Evolutionary conservation across 1,140 invertebrate species (phyloP).

Genomic region (Pollicipes pollicipes): DNA sequence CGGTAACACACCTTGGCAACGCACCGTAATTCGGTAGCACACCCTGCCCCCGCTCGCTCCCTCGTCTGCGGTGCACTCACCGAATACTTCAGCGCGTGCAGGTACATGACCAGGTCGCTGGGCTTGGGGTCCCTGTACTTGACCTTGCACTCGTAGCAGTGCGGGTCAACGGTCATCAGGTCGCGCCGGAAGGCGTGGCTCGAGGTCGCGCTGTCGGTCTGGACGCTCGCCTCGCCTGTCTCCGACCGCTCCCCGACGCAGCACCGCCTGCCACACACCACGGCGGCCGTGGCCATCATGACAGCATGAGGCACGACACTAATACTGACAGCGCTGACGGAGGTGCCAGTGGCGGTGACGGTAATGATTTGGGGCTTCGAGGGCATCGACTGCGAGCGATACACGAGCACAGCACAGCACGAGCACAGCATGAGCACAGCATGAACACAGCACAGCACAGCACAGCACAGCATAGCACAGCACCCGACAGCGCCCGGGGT

Average conservation of each 20-base stretch:
- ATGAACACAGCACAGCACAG: no score
- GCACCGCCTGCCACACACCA: no score
- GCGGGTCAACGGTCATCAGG: conserved; percentile 57
- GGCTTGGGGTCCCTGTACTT: conserved; percentile 76
- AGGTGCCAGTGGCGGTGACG: conserved; percentile 9
- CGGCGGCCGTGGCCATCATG: no score
- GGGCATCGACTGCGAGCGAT: conserved; percentile 8
- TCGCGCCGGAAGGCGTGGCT: conserved; percentile 41
- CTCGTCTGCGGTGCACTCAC: conserved; percentile 25
- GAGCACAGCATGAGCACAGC: no score
- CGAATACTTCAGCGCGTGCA: conserved; percentile 84
- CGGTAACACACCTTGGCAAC: conserved; percentile 1
- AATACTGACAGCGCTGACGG: background rate
- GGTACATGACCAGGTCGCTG: conserved; percentile 79
- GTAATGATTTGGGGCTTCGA: no score
- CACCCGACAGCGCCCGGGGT: no score
- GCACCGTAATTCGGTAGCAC: background rate
- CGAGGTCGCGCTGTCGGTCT: conserved; percentile 2
- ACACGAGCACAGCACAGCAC: background rate
- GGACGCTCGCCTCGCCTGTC: conserved; percentile 1
- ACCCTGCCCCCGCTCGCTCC: background rate
- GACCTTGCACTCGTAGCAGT: conserved; percentile 83
- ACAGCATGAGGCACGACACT: background rate
- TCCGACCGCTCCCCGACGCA: background rate
- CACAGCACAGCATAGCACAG: no score